Base-by-base conservation (phyloP, 1,140 invertebrate genomes). In the Drosophila sucinea region DNA sequence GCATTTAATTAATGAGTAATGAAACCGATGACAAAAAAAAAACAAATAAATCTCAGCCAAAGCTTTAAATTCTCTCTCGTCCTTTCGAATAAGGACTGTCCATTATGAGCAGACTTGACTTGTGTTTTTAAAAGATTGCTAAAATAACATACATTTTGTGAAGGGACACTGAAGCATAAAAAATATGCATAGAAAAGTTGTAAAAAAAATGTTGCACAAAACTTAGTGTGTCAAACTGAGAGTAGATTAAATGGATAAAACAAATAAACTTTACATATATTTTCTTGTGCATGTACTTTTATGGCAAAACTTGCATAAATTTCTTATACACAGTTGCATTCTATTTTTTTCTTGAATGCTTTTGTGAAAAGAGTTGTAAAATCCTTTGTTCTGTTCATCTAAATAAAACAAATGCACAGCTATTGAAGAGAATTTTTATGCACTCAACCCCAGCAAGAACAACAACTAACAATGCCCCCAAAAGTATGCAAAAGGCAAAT, bases 191-290 rank as follows among this genome's bases (percentile, higher is more conserved):
- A 8, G 8, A 25, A 51, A 51, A 51, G 44, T 51, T 51, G 23
- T 51, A 25, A 27, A 51, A 51, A 38, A 38, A 11, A 51, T 27
- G 7, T 51, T 51, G 23, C 23, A 3, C 23, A 27, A 51, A 51
- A 25, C 25, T 51, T 10, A 27, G 44, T 51, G 27, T 51, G 44
- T 51, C 44, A 51, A 27, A 47, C 4, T 25, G 23, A 47, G 25
- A 27, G 44, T 27, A 51, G 44, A 51, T 51, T 51, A 51, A 51
- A 51, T 51, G 44, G 23, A 51, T 51, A 27, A 51, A 51, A 51
- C 23, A 51, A 25, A 47, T 47, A 51, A 51, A 27, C 44, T 51
- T 25, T 51, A 27, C 6, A 27, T 51, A 51, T 8, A 7, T 47
- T 47, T 23, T 2, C 1, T 44, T 51, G 5, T 7, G 8, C 10